Percentiles rank a stretch among this genome's conserved stretches.
Evolutionary conservation across 2,888 invertebrate genomes (phyloP).

Genomic region (Tiliacea citrago): DNA sequence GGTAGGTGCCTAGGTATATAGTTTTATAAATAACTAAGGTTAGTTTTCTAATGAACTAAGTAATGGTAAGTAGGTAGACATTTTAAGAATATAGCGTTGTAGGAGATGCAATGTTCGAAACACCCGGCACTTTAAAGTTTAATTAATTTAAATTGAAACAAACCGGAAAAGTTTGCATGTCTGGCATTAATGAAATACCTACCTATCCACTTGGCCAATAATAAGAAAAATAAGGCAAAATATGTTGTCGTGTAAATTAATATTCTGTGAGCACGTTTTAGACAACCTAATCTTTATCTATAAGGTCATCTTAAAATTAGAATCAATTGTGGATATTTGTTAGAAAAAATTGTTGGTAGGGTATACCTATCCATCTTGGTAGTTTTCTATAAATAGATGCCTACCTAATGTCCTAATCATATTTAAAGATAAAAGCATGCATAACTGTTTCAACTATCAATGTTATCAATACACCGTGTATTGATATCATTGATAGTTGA

Average conservation of each 20-base stretch:
- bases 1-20: neutral
- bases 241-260: neutral
- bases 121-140: neutral
- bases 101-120: neutral
- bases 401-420: neutral
- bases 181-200: neutral
- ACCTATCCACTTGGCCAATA: neutral
- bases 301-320: slow-evolving; percentile 8
- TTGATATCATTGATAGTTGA: too few relatives aligned
- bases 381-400: neutral
- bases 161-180: neutral
- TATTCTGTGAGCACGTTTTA: neutral
- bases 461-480: neutral
- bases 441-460: slow-evolving; percentile 3
- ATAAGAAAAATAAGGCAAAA: neutral
- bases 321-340: slow-evolving; percentile 1
- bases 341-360: neutral
- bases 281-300: neutral
- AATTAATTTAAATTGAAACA: neutral
- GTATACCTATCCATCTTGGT: neutral
- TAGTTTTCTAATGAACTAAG: slow-evolving; percentile 3
- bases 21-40: slow-evolving; percentile 18
- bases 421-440: neutral
- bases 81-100: neutral
- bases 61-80: neutral